Base-by-base conservation (phyloP, 2,113 vertebrate genomes). In the Albula goreensis region DNA sequence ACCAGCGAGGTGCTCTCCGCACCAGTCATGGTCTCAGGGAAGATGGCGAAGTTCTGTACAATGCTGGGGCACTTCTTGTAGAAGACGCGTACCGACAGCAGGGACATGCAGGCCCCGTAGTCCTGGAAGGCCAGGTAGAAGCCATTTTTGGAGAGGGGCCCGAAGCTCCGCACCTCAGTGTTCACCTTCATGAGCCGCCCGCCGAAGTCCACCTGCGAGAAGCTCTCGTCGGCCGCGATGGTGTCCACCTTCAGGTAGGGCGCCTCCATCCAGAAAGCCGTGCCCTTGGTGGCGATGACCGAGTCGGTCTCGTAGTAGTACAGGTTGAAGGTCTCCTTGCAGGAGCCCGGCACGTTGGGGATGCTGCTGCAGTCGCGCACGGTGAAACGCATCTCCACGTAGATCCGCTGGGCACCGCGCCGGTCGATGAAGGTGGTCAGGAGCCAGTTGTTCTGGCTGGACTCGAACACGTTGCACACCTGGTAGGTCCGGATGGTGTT, bases 381-480 rank as follows among this genome's bases (percentile, higher is more conserved):
- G 0, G 98, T 99, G 94, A 99, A 99, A 89, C 98, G 97, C 95
- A 99, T 99, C 95, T 99, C 98, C 41, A 98, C 95, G 81, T 99
- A 99, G 94, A 99, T 96, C 41, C 98, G 97, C 41, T 98, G 98
- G 2, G 98, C 98, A 0, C 97, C 97, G 0, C 96, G 95, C 4
- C 98, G 95, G 92, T 98, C 96, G 86, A 99, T 96, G 94, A 99
- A 98, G 0, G 97, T 99, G 52, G 98, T 99, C 87, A 98, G 98
- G 25, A 99, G 97, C 98, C 98, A 99, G 94, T 99, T 99, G 95
- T 99, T 99, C 95, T 99, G 98, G 93, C 97, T 99, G 91, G 98
- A 97, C 90, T 99, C 98, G 77, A 99, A 99, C 90, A 99, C 98
- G 0, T 99, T 99, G 95, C 98, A 99, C 92, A 99, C 98, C 95